Conservation (phyloP, 2,113 vertebrate species). For the Castor canadensis region DNA sequence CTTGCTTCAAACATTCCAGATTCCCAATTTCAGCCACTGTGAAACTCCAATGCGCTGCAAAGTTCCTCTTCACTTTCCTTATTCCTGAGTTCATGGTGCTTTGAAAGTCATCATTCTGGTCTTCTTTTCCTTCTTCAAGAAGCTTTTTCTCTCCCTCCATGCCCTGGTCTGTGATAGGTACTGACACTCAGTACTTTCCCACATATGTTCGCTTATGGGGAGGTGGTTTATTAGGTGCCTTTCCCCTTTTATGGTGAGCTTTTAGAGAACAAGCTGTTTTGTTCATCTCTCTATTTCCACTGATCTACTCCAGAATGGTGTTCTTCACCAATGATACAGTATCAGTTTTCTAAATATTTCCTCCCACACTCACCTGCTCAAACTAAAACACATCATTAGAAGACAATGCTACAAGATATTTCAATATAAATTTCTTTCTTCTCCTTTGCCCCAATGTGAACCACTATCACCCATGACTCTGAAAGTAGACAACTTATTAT, state of each 20-base stretch:
- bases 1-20: not conserved
- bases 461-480: not conserved
- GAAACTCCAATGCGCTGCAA: not conserved
- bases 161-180: not conserved
- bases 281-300: not conserved
- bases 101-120: not conserved
- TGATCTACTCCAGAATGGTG: not conserved
- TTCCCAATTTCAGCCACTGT: not conserved
- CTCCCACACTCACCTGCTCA: not conserved
- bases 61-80: not conserved
- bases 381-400: not conserved
- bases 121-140: not conserved
- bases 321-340: not conserved
- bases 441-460: not conserved
- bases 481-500: not conserved
- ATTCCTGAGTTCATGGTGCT: not conserved
- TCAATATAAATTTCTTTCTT: not conserved
- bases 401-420: not conserved
- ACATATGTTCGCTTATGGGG: not conserved
- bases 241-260: not conserved
- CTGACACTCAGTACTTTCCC: not conserved
- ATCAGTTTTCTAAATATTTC: slow-evolving; percentile 1
- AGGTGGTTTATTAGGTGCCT: not conserved
- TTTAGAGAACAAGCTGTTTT: not conserved
- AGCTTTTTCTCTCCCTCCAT: not conserved